These are phyloP conservation scores for Lucilia sericata DNA, from an alignment of 1,140 invertebrate species.

Conservation along the genomic window DNA sequence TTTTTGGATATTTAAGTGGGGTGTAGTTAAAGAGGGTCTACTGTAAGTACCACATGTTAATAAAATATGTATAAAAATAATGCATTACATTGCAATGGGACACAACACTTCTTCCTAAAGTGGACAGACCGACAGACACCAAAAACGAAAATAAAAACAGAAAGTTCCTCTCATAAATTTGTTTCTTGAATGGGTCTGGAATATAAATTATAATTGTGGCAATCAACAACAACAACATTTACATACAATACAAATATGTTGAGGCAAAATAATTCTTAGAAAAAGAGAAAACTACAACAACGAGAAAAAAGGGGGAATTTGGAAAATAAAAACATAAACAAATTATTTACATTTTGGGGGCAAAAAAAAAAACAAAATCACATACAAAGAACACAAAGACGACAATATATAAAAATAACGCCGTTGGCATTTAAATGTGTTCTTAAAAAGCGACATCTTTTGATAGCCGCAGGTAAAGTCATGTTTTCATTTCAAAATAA, in stretches of 20 bases:
- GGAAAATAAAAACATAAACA: not conserved
- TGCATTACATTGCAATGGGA: not conserved
- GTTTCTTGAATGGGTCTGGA: not conserved
- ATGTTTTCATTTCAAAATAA: not conserved
- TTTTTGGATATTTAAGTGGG: too few species aligned
- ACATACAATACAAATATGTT: too few species aligned
- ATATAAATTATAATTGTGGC: conserved; percentile 4
- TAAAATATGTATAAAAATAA: too few species aligned
- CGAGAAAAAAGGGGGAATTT: not conserved
- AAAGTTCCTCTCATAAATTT: not conserved
- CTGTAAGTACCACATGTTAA: too few species aligned
- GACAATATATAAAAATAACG: not conserved
- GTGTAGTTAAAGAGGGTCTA: too few species aligned
- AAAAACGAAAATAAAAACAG: not conserved
- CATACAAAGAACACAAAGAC: not conserved
- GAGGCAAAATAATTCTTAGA: not conserved
- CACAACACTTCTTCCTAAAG: not conserved
- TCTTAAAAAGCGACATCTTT: not conserved
- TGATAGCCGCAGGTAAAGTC: not conserved
- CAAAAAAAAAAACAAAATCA: not conserved
- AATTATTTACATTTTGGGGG: not conserved
- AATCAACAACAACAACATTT: not conserved
- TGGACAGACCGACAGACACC: conserved; percentile 2
- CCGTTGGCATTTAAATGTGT: not conserved
- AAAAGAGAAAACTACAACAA: not conserved